Evolutionary conservation across 2,113 vertebrate genomes (phyloP).

Genomic region (Theristicus caerulescens): DNA sequence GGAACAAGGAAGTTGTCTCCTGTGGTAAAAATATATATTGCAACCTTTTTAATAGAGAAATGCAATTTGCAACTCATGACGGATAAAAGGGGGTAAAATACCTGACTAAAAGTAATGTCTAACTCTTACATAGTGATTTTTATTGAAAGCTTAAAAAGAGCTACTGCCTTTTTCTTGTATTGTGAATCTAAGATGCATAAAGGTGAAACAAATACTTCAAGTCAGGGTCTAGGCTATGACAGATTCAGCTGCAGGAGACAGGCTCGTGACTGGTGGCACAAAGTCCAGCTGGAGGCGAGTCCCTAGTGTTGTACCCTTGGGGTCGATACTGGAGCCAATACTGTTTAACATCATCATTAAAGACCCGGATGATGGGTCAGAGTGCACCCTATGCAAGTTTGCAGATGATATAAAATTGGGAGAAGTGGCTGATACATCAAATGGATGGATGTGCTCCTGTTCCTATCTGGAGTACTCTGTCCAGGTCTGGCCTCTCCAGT

Average conservation of each 20-base stretch:
- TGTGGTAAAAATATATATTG: not conserved
- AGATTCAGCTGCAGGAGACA: not conserved
- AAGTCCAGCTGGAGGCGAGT: not conserved
- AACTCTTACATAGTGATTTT: not conserved
- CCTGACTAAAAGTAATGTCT: not conserved
- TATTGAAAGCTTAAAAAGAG: not conserved
- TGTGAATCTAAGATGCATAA: not conserved
- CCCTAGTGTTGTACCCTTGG: not conserved
- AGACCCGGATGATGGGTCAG: not conserved
- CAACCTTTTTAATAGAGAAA: not conserved
- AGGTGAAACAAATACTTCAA: not conserved
- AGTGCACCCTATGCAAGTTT: not conserved
- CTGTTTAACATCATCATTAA: not conserved
- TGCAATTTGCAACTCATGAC: not conserved
- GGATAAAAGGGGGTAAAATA: not conserved
- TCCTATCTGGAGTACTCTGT: not conserved
- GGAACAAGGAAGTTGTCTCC: not conserved
- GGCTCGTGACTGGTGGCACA: not conserved
- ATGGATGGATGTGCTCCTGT: not conserved
- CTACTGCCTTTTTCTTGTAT: not conserved
- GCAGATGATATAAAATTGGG: not conserved
- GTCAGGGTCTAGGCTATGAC: not conserved
- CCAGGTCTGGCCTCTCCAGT: not conserved
- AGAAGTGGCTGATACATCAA: not conserved
- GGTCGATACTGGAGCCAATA: not conserved